Evolutionary conservation across 1,140 invertebrate species (phyloP).

Genomic region (Rhagoletis pomonella): DNA sequence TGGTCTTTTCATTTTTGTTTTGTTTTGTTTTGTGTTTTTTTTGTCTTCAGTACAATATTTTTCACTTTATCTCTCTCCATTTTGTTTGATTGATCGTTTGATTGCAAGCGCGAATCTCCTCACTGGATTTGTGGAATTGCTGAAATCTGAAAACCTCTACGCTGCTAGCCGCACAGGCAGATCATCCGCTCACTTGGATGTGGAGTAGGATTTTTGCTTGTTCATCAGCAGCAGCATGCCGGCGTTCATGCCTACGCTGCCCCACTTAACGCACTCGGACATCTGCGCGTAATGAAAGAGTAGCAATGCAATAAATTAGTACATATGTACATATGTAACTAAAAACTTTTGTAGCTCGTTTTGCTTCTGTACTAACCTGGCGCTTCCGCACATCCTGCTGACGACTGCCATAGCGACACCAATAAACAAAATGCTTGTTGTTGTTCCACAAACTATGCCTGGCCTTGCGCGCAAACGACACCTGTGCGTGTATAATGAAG

Average conservation of each 20-base stretch:
- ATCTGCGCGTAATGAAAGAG: conserved; percentile 74
- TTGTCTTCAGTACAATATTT: conserved; percentile 14
- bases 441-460: conserved; percentile 78
- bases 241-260: conserved; percentile 80
- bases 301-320: conserved; percentile 10
- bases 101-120: conserved; percentile 61
- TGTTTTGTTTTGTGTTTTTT: not conserved
- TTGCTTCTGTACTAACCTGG: conserved; percentile 75
- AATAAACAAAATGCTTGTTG: conserved; percentile 81
- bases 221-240: conserved; percentile 79
- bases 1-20: not conserved
- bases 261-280: conserved; percentile 81
- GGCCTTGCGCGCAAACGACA: conserved; percentile 72
- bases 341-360: not conserved
- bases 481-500: conserved; percentile 56
- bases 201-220: conserved; percentile 61
- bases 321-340: too few species aligned
- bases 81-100: conserved; percentile 46
- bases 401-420: conserved; percentile 80
- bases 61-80: conserved; percentile 32
- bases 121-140: conserved; percentile 60
- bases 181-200: conserved; percentile 55
- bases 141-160: not conserved
- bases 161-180: not conserved
- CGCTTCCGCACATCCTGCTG: conserved; percentile 79